phyloP scores from a whole-genome alignment of 2,888 invertebrate species.

The Parnassius mnemosyne region DNA sequence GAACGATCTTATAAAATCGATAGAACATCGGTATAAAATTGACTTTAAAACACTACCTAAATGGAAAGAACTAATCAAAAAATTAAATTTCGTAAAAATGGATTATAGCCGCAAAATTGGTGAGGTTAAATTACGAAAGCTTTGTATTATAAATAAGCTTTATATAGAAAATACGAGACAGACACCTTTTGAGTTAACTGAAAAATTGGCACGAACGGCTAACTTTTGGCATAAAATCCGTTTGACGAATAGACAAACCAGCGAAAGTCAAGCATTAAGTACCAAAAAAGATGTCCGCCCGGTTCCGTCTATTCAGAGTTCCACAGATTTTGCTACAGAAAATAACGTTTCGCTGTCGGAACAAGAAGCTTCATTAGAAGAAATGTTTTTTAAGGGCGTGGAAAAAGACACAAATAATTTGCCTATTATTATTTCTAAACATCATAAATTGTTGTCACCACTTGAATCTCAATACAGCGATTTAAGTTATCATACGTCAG shows the following conservation, averaged over 20 bases:
- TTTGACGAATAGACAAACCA: constrained; percentile 8
- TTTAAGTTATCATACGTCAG: constrained; percentile 34
- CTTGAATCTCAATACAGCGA: constrained; percentile 38
- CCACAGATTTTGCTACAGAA: constrained; percentile 6
- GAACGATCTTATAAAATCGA: constrained; percentile 48
- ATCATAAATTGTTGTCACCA: constrained; percentile 52
- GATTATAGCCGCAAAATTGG: constrained; percentile 50
- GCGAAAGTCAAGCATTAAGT: not conserved
- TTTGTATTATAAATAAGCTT: constrained; percentile 55
- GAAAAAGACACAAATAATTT: constrained; percentile 35
- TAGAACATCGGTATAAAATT: constrained; percentile 52
- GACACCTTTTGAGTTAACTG: constrained; percentile 60
- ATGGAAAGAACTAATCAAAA: constrained; percentile 55
- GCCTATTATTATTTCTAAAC: constrained; percentile 46
- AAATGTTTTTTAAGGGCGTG: constrained; percentile 29
- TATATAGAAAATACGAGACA: constrained; percentile 47
- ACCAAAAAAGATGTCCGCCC: constrained; percentile 19
- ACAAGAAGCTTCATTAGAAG: constrained; percentile 28
- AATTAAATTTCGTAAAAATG: constrained; percentile 44
- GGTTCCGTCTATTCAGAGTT: constrained; percentile 12
- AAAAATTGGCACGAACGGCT: constrained; percentile 52
- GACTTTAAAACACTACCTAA: constrained; percentile 54
- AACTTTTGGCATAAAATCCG: constrained; percentile 44
- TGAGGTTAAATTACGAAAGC: constrained; percentile 49
- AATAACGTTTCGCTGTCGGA: constrained; percentile 1